Evolutionary conservation across 1,140 invertebrate species (phyloP), one percentile per base, ranked within the genome.

Genomic region (Temnothorax curvispinosus): DNA sequence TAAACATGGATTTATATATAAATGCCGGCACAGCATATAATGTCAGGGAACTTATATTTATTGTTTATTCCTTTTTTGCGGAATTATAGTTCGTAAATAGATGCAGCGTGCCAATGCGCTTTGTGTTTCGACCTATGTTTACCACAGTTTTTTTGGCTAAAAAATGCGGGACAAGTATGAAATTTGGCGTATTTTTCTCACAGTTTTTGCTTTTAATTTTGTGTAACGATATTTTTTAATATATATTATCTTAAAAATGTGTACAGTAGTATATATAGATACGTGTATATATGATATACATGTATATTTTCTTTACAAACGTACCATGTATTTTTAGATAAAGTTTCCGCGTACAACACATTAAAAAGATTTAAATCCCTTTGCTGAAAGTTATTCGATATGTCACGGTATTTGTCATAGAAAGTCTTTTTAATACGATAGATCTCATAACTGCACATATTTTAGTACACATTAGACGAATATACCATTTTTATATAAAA

Each of bases 61-160:
- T 81, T 69, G 77, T 15, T 41, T 9, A 9, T 56, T 54, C 13
- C 13, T 74, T 84, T n/a, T 60, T 75, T 35, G 69, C 27, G 13
- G 13, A 15, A 75, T 84, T 56, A 47, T 18, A n/a, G 32, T 60
- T 84, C 13, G 69, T 62, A 74, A 84, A 84, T 74, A 74, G 32
- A 62, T 75, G 41, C 69, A 38, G 41, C 18, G 1, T 77, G 58
- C 58, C 58, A n/a, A 80, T 80, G 35, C 54, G 41, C 18, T 74
- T 72, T 82, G 41, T 35, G 35, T 27, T 58, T 27, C 18, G 56
- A 84, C 44, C 80, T 47, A 84, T 27, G 27, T 84, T 84, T n/a
- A 32, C 13, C 13, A 9, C 38, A 62, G 54, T 47, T 84, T 35
- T 54, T 21, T 38, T 15, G 6, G n/a, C 5, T 56, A 50, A 81